Base-by-base conservation (phyloP, 2,797 vertebrate genomes). In the Champsocephalus esox region DNA sequence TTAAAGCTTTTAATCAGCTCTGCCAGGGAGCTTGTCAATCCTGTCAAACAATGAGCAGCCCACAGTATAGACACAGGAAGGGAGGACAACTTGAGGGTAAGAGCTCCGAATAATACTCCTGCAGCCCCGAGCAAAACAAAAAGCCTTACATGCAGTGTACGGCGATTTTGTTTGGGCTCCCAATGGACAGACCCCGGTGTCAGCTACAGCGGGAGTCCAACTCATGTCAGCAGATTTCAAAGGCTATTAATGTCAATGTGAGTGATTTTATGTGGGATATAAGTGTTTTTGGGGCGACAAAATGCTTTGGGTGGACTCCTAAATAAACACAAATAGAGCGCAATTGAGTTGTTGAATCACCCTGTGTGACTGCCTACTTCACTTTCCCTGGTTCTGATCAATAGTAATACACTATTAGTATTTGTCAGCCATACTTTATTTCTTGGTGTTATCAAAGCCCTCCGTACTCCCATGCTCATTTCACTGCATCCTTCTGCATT, bases 1-100 rank as follows among this genome's bases (percentile, higher is more conserved):
- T 94, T 94, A 94, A 94, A 94, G 93, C 93, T 93, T 94, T 93
- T 95, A 94, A 94, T 96, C 94, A 95, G 93, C 92, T 95, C 91
- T 91, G 91, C 92, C 82, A 89, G 91, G 85, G 91, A 95, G 91
- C 92, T 94, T 90, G 93, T 94, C 93, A 94, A 93, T 94, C 93
- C 88, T 91, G 92, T 94, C 93, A 92, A 93, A 95, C 91, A 90
- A 92, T 87, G 89, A 89, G 85, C 81, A 65, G 75, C 70, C 70
- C 75, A 65, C 79, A 44, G 73, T 81, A 84, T 66, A 85, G 86
- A 90, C 87, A 61, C 83, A 73, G 78, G 43, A 48, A 80, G 87
- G 70, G 82, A 84, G 81, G 87, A 80, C 78, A 83, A 65, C 28
- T 43, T 3, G 1, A 55, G 84, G 81, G 69, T 81, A 78, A 85